Percentiles rank a stretch among this genome's conserved stretches.
Evolutionary conservation across 1,140 invertebrate species (phyloP).

Genomic region (Zaprionus nigranus): DNA sequence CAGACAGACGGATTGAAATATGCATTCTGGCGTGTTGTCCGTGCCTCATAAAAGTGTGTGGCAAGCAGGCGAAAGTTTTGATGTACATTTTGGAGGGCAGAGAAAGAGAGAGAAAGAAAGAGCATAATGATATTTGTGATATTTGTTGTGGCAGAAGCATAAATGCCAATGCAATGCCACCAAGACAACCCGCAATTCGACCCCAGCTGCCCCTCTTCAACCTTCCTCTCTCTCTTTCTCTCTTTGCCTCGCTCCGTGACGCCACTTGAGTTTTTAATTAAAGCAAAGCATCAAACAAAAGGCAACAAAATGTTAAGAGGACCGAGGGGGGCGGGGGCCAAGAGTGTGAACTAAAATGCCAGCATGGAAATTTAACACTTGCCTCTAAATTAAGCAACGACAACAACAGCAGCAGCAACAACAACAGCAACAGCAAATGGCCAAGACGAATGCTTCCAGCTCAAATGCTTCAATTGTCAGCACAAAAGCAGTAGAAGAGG

Average conservation of each 20-base stretch:
- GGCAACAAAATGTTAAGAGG: constrained; percentile 71
- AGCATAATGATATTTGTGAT: constrained; percentile 44
- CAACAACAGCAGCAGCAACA: constrained; percentile 50
- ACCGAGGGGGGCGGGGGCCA: not conserved
- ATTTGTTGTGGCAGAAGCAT: constrained; percentile 35
- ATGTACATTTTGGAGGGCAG: constrained; percentile 36
- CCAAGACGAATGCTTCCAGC: constrained; percentile 61
- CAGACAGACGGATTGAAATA: constrained; percentile 71
- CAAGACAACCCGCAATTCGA: not conserved
- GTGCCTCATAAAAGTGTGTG: constrained; percentile 48
- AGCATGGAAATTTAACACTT: constrained; percentile 82
- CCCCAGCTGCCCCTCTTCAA: not conserved
- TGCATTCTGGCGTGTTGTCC: constrained; percentile 72
- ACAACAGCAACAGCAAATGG: constrained; percentile 39
- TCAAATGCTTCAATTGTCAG: constrained; percentile 66
- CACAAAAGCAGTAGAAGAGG: constrained; percentile 25
- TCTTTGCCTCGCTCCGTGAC: constrained; percentile 28
- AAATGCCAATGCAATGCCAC: constrained; percentile 40
- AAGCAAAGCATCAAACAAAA: constrained; percentile 73
- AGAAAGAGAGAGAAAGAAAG: not conserved
- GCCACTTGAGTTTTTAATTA: constrained; percentile 82
- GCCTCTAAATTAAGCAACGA: constrained; percentile 75
- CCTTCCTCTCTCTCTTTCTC: not conserved
- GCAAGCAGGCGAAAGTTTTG: constrained; percentile 34
- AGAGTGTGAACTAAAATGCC: constrained; percentile 74